A percentile compares a stretch with the other conserved stretches of the same genome.
Conservation (phyloP, 2,888 invertebrate species). For the Nematopogon swammerdamellus region DNA sequence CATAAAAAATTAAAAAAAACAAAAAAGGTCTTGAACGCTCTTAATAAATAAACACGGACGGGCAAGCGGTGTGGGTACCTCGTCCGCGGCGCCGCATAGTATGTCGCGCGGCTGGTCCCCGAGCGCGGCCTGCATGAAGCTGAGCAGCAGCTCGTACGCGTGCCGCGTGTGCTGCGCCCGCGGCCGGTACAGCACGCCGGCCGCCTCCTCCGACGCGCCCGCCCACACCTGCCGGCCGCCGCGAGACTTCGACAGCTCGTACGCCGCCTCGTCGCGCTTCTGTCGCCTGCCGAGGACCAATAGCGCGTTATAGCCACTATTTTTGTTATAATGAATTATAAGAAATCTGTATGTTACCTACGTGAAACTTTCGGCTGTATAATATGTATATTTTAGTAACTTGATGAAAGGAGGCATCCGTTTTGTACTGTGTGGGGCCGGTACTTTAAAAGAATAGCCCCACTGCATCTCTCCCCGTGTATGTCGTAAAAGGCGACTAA, state of each 20-base stretch:
- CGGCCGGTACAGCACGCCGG: slow-evolving; percentile 92
- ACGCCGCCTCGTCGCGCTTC: slow-evolving; percentile 89
- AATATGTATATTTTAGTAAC: too few relatives aligned
- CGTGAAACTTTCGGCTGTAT: background rate
- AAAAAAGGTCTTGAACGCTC: too few relatives aligned
- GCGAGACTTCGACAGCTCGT: slow-evolving; percentile 88
- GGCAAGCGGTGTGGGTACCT: slow-evolving; percentile 67
- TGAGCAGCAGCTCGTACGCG: slow-evolving; percentile 93
- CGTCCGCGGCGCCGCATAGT: slow-evolving; percentile 98
- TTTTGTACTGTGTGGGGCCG: too few relatives aligned
- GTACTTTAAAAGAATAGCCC: too few relatives aligned
- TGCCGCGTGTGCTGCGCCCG: slow-evolving; percentile 97
- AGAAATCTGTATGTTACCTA: slow-evolving; percentile 1
- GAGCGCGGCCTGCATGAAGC: slow-evolving; percentile 94
- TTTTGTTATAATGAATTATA: too few relatives aligned
- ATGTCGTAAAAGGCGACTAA: too few relatives aligned
- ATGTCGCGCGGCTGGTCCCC: slow-evolving; percentile 97
- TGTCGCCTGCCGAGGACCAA: slow-evolving; percentile 64
- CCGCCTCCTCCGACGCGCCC: slow-evolving; percentile 81
- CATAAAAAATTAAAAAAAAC: too few relatives aligned
- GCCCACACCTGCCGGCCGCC: slow-evolving; percentile 83
- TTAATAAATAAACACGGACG: too few relatives aligned
- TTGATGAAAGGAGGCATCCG: too few relatives aligned
- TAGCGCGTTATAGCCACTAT: too few relatives aligned
- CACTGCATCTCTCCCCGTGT: too few relatives aligned